These are phyloP conservation scores for Hozukius guyotensis DNA, from an alignment of 2,797 vertebrate species.

Conservation along the genomic window DNA sequence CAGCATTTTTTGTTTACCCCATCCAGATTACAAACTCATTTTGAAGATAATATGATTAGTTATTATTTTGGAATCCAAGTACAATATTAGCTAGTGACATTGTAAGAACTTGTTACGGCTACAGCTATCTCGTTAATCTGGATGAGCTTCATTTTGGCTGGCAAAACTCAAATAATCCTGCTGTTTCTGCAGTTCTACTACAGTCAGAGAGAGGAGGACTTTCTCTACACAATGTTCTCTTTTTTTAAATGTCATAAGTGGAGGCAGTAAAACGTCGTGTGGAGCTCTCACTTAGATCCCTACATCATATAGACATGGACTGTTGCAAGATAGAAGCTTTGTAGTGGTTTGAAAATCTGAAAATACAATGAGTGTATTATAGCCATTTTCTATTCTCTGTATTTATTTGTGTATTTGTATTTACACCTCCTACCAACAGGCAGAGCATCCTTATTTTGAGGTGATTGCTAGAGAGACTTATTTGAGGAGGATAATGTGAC, in stretches of 20 bases:
- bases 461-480: background rate
- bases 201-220: background rate
- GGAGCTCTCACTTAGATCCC: background rate
- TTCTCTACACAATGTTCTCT: background rate
- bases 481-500: background rate
- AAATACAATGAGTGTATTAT: background rate
- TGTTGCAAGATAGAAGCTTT: background rate
- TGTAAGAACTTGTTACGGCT: background rate
- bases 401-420: constrained; percentile 1
- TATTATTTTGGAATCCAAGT: background rate
- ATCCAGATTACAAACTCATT: background rate
- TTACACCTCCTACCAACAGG: background rate
- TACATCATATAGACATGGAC: background rate
- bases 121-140: background rate
- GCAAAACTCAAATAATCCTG: constrained; percentile 8
- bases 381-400: background rate
- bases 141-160: constrained; percentile 4
- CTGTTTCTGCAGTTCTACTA: background rate
- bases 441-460: background rate
- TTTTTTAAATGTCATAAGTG: constrained; percentile 13
- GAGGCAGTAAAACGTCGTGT: background rate
- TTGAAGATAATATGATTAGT: background rate
- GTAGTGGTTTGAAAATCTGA: background rate
- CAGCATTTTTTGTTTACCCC: background rate
- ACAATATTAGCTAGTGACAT: background rate